Evolutionary conservation across 2,888 invertebrate genomes (phyloP), one percentile per base, ranked within the genome.

Genomic region (Heliconius ethilla): DNA sequence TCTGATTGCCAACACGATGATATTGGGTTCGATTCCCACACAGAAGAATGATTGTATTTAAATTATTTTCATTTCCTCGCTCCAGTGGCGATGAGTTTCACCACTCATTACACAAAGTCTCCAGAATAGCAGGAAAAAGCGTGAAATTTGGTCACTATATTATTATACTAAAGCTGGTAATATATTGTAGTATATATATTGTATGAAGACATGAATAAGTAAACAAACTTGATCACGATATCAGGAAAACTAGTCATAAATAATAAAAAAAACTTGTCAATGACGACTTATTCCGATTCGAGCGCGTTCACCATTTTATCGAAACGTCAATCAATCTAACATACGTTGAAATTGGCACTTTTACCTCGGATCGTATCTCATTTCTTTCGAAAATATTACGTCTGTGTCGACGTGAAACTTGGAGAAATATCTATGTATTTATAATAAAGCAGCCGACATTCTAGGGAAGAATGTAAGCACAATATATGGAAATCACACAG

Each of bases 271-370:
- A 72, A 45, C 2, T 75, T 51, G n/a, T 55, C 37, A 66, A 66
- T 55, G 70, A 59, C 63, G 65, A 40, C 25, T 55, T 65, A 69
- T 75, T 78, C 65, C 70, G 70, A 76, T 63, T 76, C 63, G 55
- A 59, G 37, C 37, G 75, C 70, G 75, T 66, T 78, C 75, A 63
- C 70, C 59, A 75, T 75, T 78, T 78, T 76, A 75, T 72, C 78
- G 70, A 63, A 75, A 80, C 73, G 78, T 77, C 78, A 77, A 80
- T 80, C 78, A 80, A 78, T 78, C 78, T 73, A 77, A 25, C 75
- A 78, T 76, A 76, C 76, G 77, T 75, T 63, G 78, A 75, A 80
- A 78, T 80, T 77, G 78, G 62, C 80, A 78, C 75, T 78, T 78
- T 73, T 72, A 70, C 73, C 70, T 62, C 33, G 22, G 72, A 76